Base-by-base conservation (phyloP, 2,797 vertebrate genomes). In the Spinibarbus caldwelli region DNA sequence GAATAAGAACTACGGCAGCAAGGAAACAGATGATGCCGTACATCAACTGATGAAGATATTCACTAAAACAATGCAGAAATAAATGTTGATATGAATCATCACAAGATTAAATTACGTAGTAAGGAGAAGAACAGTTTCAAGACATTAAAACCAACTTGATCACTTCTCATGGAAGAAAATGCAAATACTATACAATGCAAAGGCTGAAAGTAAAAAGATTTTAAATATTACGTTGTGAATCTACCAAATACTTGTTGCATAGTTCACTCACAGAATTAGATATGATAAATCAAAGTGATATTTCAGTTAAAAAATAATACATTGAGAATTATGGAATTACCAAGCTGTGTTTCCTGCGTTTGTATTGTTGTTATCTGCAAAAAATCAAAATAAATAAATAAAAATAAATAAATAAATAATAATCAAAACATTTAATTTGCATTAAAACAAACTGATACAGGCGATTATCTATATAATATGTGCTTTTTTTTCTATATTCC, bases 21-120 rank as follows among this genome's bases (percentile, higher is more conserved):
- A 89, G 87, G 49, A 89, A 86, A 38, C 31, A 59, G 49, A 88
- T 78, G 8, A 88, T 62, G 62, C 45, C 67, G 21, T 52, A 78
- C n/a, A 85, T 23, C 14, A 85, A 26, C 1, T 21, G 75, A 49
- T 26, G 4, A 12, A 21, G 3, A 10, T 5, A 49, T 19, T 34
- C 23, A 84, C 84, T 45, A 43, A 52, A 85, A 72, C 29, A 73
- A 86, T 23, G 7, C 62, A 72, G n/a, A 85, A 43, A 73, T 38
- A 23, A 38, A 73, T 57, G 43, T 14, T 81, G 47, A 31, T 71
- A 43, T 62, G 4, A 66, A 54, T 68, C 2, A 68, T 43, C 47
- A 78, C n/a, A n/a, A 17, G 34, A 43, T 31, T 26, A 11, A 54
- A 52, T 66, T 23, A 21, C 9, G 17, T 31, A 59, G 6, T 52